phyloP scores from a whole-genome alignment of 2,797 vertebrate genomes.

The Sarcophilus harrisii region DNA sequence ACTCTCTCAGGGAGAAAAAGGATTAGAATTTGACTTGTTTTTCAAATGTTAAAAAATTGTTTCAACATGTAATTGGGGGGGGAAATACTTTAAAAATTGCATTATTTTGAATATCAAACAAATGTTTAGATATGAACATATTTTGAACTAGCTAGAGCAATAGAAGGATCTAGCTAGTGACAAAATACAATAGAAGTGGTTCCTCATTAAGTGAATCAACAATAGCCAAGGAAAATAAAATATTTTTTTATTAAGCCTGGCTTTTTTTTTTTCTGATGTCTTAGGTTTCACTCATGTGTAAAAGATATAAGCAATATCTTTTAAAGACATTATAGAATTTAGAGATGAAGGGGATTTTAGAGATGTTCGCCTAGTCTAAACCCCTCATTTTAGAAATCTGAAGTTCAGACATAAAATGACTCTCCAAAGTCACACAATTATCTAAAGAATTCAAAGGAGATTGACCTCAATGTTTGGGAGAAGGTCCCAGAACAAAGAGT shows the following conservation, averaged over 20 bases:
- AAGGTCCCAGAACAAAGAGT: neutral
- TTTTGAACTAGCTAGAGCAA: neutral
- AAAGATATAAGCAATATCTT: neutral
- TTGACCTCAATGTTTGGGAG: neutral
- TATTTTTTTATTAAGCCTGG: neutral
- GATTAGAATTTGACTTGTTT: neutral
- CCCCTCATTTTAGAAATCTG: neutral
- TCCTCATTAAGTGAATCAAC: constrained; percentile 2
- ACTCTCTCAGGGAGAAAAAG: neutral
- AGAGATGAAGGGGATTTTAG: neutral
- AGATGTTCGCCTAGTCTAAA: neutral
- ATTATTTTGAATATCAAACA: neutral
- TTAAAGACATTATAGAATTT: neutral
- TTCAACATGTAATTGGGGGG: neutral
- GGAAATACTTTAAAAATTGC: neutral
- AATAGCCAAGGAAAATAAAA: neutral
- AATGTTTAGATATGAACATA: neutral
- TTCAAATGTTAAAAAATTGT: neutral
- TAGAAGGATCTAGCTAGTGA: too few relatives aligned
- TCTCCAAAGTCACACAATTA: neutral
- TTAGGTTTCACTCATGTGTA: constrained; percentile 7
- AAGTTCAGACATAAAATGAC: neutral
- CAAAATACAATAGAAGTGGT: neutral
- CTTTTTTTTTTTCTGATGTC: neutral
- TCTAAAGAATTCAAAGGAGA: neutral